A percentile compares a stretch with the other conserved stretches of the same genome.
Evolutionary conservation across 2,888 invertebrate genomes (phyloP).

Genomic region (Beris chalybata): DNA sequence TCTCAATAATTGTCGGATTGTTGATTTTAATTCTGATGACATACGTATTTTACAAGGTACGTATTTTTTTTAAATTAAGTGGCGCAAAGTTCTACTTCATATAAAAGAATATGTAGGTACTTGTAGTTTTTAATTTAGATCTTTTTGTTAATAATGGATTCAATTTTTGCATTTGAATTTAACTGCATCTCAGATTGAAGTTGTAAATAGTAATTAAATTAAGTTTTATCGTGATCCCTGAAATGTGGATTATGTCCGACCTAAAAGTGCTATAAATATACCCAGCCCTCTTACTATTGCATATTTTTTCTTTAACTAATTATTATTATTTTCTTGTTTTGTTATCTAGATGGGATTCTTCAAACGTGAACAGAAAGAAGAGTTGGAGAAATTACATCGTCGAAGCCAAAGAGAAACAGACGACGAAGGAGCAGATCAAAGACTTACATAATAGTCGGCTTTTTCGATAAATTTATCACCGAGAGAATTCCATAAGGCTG

Average conservation of each 20-base stretch:
- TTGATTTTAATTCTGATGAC: conserved; percentile 53
- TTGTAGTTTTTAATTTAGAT: too few species aligned
- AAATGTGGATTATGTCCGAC: neutral
- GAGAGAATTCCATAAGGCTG: neutral
- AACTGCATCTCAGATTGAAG: too few species aligned
- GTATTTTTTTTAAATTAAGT: conserved; percentile 6
- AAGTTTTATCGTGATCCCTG: too few species aligned
- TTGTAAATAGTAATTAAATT: too few species aligned
- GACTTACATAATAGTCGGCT: conserved; percentile 31
- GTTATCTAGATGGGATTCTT: conserved; percentile 58
- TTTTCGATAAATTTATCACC: neutral
- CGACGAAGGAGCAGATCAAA: conserved; percentile 49
- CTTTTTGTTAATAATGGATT: too few species aligned
- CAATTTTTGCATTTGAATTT: too few species aligned
- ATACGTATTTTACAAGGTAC: conserved; percentile 53
- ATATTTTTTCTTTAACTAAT: neutral
- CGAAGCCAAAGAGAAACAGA: conserved; percentile 44
- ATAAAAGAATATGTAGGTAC: too few species aligned
- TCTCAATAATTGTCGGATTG: conserved; percentile 56
- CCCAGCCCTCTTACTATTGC: neutral
- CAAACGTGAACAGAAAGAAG: conserved; percentile 56
- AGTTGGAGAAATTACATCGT: conserved; percentile 55
- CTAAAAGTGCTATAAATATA: neutral
- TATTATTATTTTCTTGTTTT: conserved; percentile 32
- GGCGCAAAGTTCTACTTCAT: too few species aligned